These are phyloP conservation scores for Threskiornis aethiopicus DNA, from an alignment of 2,797 vertebrate genomes.

Conservation along the genomic window DNA sequence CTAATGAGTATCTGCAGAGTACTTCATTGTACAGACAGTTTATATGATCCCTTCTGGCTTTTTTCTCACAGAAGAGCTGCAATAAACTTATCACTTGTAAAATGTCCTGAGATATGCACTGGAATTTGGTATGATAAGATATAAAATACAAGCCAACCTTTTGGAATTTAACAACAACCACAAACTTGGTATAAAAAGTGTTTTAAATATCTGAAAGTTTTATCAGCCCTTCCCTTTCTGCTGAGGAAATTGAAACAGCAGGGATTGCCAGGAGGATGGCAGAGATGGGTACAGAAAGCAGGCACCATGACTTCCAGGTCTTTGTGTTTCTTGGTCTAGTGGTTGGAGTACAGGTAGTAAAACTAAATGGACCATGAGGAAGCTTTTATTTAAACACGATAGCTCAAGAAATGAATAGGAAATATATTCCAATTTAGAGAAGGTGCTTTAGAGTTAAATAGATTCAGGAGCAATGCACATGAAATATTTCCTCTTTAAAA, in stretches of 20 bases:
- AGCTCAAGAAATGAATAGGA: not conserved
- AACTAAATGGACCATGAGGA: not conserved
- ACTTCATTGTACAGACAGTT: not conserved
- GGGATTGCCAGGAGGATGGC: not conserved
- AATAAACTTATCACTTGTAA: not conserved
- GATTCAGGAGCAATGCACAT: not conserved
- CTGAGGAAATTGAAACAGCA: not conserved
- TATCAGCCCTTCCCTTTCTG: not conserved
- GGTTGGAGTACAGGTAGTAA: not conserved
- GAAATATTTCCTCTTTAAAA: not conserved
- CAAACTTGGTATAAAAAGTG: not conserved
- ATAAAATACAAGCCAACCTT: not conserved
- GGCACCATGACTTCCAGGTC: not conserved
- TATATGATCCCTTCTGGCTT: not conserved
- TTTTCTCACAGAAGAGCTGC: not conserved
- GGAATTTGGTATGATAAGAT: not conserved
- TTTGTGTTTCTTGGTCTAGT: not conserved
- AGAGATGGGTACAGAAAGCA: not conserved
- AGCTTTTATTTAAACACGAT: not conserved
- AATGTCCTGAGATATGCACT: not conserved
- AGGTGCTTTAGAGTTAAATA: not conserved
- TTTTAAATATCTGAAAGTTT: not conserved
- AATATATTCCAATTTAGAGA: not conserved
- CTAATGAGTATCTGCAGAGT: not conserved
- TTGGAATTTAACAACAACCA: not conserved